Conservation (phyloP, 2,113 vertebrate species). For the Carlito syrichta region DNA sequence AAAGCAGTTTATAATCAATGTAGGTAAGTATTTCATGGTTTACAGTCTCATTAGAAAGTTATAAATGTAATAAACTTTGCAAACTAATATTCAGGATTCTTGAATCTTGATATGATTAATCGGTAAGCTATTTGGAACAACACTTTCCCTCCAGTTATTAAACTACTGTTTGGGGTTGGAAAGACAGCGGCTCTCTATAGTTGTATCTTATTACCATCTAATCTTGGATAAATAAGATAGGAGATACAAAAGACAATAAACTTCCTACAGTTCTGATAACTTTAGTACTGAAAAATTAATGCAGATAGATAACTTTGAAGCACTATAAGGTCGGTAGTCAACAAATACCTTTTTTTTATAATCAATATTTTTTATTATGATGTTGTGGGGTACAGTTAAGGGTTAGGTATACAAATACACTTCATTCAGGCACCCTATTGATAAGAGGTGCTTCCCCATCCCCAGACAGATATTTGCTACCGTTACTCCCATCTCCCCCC, state of each 20-base stretch:
- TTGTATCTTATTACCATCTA: background rate
- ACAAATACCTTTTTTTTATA: too few species aligned
- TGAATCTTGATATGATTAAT: background rate
- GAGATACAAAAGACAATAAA: background rate
- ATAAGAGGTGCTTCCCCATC: too few species aligned
- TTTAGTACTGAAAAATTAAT: constrained; percentile 1
- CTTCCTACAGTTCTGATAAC: background rate
- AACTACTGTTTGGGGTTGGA: background rate
- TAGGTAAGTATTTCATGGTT: background rate
- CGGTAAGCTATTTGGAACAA: background rate
- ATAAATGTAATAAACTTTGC: background rate
- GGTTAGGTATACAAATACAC: too few species aligned
- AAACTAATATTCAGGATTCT: constrained; percentile 12
- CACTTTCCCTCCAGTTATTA: constrained; percentile 27
- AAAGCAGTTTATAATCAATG: background rate
- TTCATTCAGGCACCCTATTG: too few species aligned
- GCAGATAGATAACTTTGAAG: background rate
- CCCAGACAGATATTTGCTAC: too few species aligned
- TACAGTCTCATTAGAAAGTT: constrained; percentile 15
- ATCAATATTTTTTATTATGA: too few species aligned
- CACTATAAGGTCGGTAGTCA: background rate
- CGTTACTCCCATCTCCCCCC: too few species aligned
- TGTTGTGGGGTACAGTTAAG: too few species aligned
- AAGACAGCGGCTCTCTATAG: background rate
- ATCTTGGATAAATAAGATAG: background rate